Conservation (phyloP, 2,797 vertebrate genomes). For the Darevskia nairensis region DNA sequence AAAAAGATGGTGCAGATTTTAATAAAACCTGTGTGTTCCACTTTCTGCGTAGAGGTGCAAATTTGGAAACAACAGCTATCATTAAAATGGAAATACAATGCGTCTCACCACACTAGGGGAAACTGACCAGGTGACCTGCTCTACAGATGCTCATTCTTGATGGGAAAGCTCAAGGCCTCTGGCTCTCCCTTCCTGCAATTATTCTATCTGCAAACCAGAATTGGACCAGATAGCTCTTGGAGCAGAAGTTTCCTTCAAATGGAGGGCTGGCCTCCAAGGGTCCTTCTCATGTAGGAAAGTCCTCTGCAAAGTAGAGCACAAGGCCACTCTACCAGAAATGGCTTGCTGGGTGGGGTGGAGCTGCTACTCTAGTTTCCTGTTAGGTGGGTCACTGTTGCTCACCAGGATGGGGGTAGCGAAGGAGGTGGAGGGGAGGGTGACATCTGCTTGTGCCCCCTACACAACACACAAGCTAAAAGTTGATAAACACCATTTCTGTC, state of each 20-base stretch:
- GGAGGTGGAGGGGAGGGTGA: too few species aligned
- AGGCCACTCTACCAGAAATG: not conserved
- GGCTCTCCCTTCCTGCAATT: not conserved
- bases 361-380: too few species aligned
- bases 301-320: not conserved
- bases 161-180: not conserved
- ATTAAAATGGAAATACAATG: too few species aligned
- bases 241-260: not conserved
- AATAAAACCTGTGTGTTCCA: not conserved
- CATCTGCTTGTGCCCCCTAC: not conserved
- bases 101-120: too few species aligned
- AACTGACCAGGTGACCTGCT: not conserved
- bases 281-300: not conserved
- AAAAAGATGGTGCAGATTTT: not conserved
- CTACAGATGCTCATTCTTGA: not conserved
- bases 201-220: not conserved
- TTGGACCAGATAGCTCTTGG: not conserved
- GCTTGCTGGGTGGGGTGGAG: too few species aligned
- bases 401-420: too few species aligned
- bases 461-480: not conserved
- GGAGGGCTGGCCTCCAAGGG: not conserved
- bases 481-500: not conserved
- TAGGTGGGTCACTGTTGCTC: too few species aligned
- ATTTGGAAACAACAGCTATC: not conserved
- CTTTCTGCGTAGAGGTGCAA: not conserved